Evolutionary conservation across 2,113 vertebrate species (phyloP), one percentile per base, ranked within the genome.

Genomic region (Turnix velox): DNA sequence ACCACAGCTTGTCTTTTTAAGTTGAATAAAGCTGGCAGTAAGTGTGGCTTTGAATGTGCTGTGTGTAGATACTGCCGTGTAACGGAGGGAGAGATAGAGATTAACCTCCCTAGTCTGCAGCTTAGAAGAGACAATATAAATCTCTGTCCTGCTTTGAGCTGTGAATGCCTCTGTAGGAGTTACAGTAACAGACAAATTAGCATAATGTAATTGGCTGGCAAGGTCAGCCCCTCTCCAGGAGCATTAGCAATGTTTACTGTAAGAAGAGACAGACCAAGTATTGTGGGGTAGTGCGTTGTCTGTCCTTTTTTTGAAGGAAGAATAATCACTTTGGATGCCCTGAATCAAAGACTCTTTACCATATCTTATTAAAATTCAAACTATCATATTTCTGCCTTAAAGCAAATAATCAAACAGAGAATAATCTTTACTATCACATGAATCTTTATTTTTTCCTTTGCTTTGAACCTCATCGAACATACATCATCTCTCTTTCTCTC

Each of bases 191-290:
- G 97, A 95, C 95, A 96, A 88, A 97, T 97, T 96, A 97, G 95
- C 95, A 91, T 97, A 97, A 96, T 97, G 97, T 96, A 95, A 96
- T 96, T 96, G 97, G 94, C 94, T 96, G 93, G 93, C 95, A 95
- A 95, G 95, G 97, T 97, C 95, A 97, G 91, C 93, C 82, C 88
- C 79, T 96, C 86, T 96, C 92, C 90, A 87, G 82, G 84, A 96
- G 88, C 96, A 75, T 94, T 92, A 97, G 80, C 87, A 72, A 54
- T 86, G 93, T 87, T 94, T 96, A 96, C 62, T 72, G 80, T 79
- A 88, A 88, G 87, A 92, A 93, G 88, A 95, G 87, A 82, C 93
- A 95, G 94, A 95, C 90, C 48, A 83, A 90, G 74, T 89, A 78
- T 78, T 57, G 83, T 84, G 71, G 87, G 51, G 67, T 88, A 74